phyloP scores from a whole-genome alignment of 2,888 invertebrate species.

The Idaea biselata region DNA sequence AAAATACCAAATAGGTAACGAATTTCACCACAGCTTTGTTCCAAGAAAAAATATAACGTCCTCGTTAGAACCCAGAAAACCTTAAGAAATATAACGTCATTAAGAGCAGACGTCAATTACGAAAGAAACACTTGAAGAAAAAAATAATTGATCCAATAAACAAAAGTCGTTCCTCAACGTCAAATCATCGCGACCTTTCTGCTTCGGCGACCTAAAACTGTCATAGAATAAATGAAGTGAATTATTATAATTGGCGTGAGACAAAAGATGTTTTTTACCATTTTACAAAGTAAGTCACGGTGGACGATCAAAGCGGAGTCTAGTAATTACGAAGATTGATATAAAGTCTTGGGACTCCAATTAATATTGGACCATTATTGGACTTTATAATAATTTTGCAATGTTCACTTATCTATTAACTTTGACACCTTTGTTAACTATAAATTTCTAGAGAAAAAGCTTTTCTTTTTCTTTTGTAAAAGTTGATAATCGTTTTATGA shows the following conservation, averaged over 20 bases:
- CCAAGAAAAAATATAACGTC: not conserved
- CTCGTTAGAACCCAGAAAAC: not conserved
- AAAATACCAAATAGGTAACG: too few species aligned
- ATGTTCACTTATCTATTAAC: not conserved
- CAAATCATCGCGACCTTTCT: conserved; percentile 1
- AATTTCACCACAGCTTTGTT: not conserved
- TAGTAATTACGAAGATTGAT: conserved; percentile 24
- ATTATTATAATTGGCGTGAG: conserved; percentile 36
- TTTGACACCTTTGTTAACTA: not conserved
- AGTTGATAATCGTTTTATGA: too few species aligned
- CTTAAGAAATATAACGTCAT: not conserved
- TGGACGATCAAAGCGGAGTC: conserved; percentile 16
- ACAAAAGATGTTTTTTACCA: conserved; percentile 28
- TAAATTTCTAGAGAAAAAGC: not conserved
- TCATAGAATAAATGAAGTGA: conserved; percentile 29
- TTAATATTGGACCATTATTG: not conserved
- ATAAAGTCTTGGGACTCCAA: not conserved
- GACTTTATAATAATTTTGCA: not conserved
- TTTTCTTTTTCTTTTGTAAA: not conserved
- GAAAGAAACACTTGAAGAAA: not conserved
- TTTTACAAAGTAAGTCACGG: conserved; percentile 22
- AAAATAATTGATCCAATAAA: conserved; percentile 1
- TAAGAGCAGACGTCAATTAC: not conserved
- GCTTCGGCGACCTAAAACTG: conserved; percentile 3
- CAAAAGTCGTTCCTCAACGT: conserved; percentile 1